These are phyloP conservation scores for Drosophila mauritiana DNA, from an alignment of 1,140 invertebrate genomes.

Conservation along the genomic window DNA sequence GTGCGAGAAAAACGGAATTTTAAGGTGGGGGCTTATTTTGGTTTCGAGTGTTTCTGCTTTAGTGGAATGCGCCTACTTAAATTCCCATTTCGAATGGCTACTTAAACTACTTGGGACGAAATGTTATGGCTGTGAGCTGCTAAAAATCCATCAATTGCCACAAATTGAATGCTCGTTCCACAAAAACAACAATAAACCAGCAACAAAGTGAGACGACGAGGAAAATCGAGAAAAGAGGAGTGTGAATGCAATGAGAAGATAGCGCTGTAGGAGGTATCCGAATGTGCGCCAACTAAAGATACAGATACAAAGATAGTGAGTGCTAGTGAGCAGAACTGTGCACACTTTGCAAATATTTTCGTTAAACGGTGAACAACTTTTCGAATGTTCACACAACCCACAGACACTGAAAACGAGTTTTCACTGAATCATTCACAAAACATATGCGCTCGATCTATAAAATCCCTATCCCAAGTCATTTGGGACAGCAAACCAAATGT, in stretches of 20 bases:
- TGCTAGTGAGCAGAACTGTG: neutral
- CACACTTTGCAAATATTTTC: slow-evolving; percentile 30
- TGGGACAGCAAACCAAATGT: too few species aligned
- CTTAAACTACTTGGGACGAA: slow-evolving; percentile 71
- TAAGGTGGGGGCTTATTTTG: neutral
- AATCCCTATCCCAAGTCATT: neutral
- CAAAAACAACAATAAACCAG: slow-evolving; percentile 28
- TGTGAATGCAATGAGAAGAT: slow-evolving; percentile 4
- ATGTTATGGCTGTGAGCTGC: slow-evolving; percentile 53
- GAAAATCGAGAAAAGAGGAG: neutral
- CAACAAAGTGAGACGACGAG: slow-evolving; percentile 1
- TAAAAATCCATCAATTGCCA: slow-evolving; percentile 75
- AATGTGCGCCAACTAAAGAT: neutral
- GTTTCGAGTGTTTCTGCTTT: slow-evolving; percentile 26
- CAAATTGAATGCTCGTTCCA: slow-evolving; percentile 49
- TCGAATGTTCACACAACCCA: slow-evolving; percentile 3
- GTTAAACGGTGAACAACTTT: slow-evolving; percentile 25
- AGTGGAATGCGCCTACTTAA: slow-evolving; percentile 64
- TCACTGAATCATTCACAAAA: slow-evolving; percentile 6
- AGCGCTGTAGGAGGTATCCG: slow-evolving; percentile 15
- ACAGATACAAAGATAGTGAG: neutral
- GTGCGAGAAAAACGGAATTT: neutral
- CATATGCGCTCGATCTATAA: neutral
- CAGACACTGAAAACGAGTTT: neutral
- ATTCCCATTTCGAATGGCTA: slow-evolving; percentile 66